Evolutionary conservation across 2,888 invertebrate species (phyloP).

Genomic region (Agriotes lineatus): DNA sequence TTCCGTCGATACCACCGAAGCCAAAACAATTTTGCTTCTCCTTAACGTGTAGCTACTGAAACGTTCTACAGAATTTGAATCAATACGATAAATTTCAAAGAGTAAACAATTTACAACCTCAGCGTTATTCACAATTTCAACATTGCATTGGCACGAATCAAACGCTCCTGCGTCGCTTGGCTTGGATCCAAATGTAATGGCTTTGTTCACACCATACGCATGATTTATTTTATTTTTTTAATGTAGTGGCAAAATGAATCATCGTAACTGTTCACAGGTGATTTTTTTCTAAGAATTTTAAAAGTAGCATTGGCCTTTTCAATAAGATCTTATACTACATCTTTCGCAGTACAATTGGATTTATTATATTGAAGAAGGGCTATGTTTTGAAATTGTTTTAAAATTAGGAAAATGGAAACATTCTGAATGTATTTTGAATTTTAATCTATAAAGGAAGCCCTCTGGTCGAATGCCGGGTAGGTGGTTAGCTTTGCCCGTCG

Average conservation of each 20-base stretch:
- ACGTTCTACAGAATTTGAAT: not conserved
- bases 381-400: too few species aligned
- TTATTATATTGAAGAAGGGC: too few species aligned
- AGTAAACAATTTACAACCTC: constrained; percentile 22
- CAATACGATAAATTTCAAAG: constrained; percentile 12
- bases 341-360: too few species aligned
- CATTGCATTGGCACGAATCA: constrained; percentile 26
- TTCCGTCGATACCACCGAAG: constrained; percentile 5
- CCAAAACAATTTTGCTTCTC: constrained; percentile 15
- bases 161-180: constrained; percentile 11
- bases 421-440: too few species aligned
- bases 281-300: too few species aligned
- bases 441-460: too few species aligned
- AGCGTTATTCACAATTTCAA: constrained; percentile 12
- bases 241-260: constrained; percentile 1
- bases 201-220: constrained; percentile 24
- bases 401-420: too few species aligned
- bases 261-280: not conserved
- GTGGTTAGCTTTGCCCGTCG: too few species aligned
- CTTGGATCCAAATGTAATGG: constrained; percentile 21
- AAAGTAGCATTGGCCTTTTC: too few species aligned
- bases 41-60: not conserved
- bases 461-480: too few species aligned
- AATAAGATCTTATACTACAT: too few species aligned
- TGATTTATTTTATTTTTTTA: constrained; percentile 20